Evolutionary conservation across 2,888 invertebrate species (phyloP), one percentile per base, ranked within the genome.

Genomic region (Eugnorisma glareosa): DNA sequence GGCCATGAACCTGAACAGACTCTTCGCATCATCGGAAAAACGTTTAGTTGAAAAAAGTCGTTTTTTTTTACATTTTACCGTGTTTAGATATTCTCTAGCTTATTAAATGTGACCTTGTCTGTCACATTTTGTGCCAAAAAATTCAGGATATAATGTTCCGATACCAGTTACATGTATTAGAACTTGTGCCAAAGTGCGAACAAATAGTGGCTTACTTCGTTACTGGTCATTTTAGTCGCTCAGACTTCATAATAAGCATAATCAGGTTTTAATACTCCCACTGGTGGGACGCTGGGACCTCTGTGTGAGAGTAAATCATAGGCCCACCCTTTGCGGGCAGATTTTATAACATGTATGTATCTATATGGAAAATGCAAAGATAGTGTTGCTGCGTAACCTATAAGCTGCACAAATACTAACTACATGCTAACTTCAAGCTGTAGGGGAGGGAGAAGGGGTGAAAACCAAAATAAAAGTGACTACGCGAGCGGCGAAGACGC

Each of bases 391-490:
- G 85, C 77, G 51, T 76, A 28, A 82, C 81, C 61, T 87, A 81
- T 37, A 89, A 89, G 88, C 83, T 77, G 82, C 78, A 86, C 84
- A 89, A 88, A 83, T 77, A 87, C 90, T 89, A 87, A 89, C 88
- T 88, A 88, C 88, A 82, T 81, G 85, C 92, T 92, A 93, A 91
- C 93, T 93, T 92, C 93, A 93, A 93, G 94, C 92, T 89, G 92
- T 63, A 83, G 89, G 89, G 35, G 90, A 86, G 48, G 90, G 89
- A 89, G 89, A 86, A 75, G 79, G 86, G 85, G 83, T 76, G 86
- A 72, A 70, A 90, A 90, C 86, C 90, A 92, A 92, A 94, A 94
- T 93, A 92, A 94, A 94, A 94, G 90, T 89, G 86, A 92, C 91
- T 92, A 93, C 91, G 86, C 90, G 88, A 73, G 74, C 82, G 86